A percentile compares a stretch with the other conserved stretches of the same genome.
Evolutionary conservation across 2,113 vertebrate genomes (phyloP).

Genomic region (Aegithalos caudatus): DNA sequence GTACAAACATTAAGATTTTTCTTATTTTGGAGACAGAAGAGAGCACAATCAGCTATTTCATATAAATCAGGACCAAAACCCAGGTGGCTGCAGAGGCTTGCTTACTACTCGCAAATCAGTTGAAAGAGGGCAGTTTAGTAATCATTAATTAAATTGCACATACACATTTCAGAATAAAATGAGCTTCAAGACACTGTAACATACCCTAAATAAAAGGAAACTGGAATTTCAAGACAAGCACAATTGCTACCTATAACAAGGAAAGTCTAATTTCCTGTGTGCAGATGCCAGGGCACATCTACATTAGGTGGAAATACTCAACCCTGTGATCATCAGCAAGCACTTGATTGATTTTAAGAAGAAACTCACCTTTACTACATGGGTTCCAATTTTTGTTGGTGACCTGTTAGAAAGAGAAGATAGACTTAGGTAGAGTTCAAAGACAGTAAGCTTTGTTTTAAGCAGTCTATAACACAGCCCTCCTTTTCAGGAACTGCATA

Average conservation of each 20-base stretch:
- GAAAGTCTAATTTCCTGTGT: neutral
- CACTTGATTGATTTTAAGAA: neutral
- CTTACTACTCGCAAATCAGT: neutral
- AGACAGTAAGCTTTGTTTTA: neutral
- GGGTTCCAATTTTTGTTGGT: conserved; percentile 79
- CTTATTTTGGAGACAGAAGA: conserved; percentile 4
- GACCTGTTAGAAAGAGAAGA: conserved; percentile 78
- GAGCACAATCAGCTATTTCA: neutral
- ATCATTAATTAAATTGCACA: neutral
- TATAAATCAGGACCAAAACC: neutral
- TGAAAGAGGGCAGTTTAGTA: neutral
- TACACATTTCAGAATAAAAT: neutral
- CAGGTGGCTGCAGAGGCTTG: neutral
- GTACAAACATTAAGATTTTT: neutral
- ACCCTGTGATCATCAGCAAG: neutral
- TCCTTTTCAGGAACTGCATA: neutral
- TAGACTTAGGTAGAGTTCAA: neutral
- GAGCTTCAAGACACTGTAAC: neutral
- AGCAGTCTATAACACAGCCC: neutral
- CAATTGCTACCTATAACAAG: neutral
- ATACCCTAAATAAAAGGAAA: neutral
- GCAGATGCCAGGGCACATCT: neutral
- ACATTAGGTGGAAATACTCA: neutral
- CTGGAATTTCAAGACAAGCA: neutral
- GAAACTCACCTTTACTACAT: conserved; percentile 79